Conservation (phyloP, 1,140 invertebrate species). For the Saccostrea glomerata region DNA sequence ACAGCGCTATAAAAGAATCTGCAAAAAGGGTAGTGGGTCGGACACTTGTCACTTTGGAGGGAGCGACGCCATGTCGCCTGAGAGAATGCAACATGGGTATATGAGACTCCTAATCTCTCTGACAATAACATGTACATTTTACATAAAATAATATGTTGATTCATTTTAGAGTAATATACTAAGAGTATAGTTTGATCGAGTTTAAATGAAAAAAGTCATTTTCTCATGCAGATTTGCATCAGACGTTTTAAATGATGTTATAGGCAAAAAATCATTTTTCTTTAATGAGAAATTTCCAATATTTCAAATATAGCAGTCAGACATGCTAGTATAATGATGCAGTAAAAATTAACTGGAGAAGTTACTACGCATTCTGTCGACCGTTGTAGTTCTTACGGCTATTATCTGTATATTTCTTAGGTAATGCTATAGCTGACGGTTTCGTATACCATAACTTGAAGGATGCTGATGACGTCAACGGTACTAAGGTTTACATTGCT, state of each 20-base stretch:
- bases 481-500: constrained; percentile 89
- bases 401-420: constrained; percentile 42
- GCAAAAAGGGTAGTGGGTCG: constrained; percentile 76
- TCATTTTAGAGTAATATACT: not conserved
- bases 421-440: constrained; percentile 64
- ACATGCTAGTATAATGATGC: too few species aligned
- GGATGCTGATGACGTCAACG: constrained; percentile 76
- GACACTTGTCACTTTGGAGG: constrained; percentile 74
- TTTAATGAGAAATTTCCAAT: not conserved
- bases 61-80: constrained; percentile 82
- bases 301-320: too few species aligned
- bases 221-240: too few species aligned
- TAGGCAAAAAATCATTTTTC: too few species aligned
- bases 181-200: too few species aligned
- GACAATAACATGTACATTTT: too few species aligned
- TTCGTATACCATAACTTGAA: constrained; percentile 58
- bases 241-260: too few species aligned
- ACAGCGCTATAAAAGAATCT: constrained; percentile 7
- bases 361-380: not conserved
- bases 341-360: not conserved
- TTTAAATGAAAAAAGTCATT: too few species aligned
- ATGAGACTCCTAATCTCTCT: not conserved
- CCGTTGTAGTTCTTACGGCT: not conserved
- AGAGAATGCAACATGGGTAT: constrained; percentile 90
- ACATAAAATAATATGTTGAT: not conserved